Evolutionary conservation across 2,888 invertebrate genomes (phyloP).

Genomic region (Ormyrus labotus): DNA sequence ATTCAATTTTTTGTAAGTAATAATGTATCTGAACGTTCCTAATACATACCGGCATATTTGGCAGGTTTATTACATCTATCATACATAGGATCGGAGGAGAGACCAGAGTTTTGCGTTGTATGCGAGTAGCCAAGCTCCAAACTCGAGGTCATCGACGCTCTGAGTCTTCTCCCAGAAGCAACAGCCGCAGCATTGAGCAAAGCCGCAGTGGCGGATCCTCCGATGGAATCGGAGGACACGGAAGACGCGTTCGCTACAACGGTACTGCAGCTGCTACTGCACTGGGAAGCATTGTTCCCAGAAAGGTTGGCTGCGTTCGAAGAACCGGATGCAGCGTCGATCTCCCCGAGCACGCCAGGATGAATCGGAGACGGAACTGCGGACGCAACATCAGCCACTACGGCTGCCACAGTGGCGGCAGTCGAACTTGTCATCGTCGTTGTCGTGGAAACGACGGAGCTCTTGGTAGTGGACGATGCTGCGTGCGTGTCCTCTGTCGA

Average conservation of each 20-base stretch:
- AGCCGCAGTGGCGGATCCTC: conserved; percentile 61
- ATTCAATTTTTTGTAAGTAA: too few relatives aligned
- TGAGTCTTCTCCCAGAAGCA: conserved; percentile 76
- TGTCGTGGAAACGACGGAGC: too few relatives aligned
- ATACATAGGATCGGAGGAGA: conserved; percentile 78
- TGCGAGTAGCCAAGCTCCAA: conserved; percentile 90
- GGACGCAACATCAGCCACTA: background rate
- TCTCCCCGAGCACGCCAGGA: background rate
- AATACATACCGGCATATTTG: conserved; percentile 52
- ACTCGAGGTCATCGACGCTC: conserved; percentile 88
- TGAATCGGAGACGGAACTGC: conserved; percentile 5
- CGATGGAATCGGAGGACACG: conserved; percentile 67
- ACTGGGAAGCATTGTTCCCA: conserved; percentile 79
- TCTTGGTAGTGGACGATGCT: conserved; percentile 24
- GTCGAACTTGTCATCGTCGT: background rate
- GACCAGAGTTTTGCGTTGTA: conserved; percentile 89
- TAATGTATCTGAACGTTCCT: too few relatives aligned
- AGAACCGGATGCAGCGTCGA: conserved; percentile 49
- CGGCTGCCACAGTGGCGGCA: background rate
- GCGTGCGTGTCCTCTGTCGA: conserved; percentile 65
- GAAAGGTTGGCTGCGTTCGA: conserved; percentile 59
- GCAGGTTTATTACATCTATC: conserved; percentile 68
- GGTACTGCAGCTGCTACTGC: conserved; percentile 91
- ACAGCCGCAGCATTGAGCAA: conserved; percentile 73
- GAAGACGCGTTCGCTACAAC: conserved; percentile 82